Evolutionary conservation across 2,888 invertebrate species (phyloP), one percentile per base, ranked within the genome.

Genomic region (Elysia crispata): DNA sequence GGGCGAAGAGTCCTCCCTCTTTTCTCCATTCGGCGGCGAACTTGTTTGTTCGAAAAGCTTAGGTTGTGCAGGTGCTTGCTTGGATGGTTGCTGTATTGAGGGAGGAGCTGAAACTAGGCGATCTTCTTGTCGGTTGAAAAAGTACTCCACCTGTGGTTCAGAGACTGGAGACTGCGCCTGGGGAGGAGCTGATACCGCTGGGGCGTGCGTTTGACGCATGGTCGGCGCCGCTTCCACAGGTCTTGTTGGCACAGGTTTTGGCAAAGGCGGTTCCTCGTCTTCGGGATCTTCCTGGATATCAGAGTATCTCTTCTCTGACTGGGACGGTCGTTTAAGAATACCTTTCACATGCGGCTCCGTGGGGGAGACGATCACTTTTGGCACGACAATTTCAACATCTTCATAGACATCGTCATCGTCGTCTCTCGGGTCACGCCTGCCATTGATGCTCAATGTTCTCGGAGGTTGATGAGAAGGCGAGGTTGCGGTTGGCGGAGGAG

Each of bases 191-290:
- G 49, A 20, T 33, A 75, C 69, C 28, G 75, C 20, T 15, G 79
- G 74, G 8, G 57, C 67, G 15, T 67, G 67, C 1, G 79, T 11
- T 49, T 57, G 25, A 0, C 41, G 23, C 50, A 69, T 57, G 13
- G 60, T 67, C 28, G 75, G 67, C n/a, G 67, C 54, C 15, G 75
- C 23, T n/a, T 79, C 79, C 11, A 20, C 20, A 13, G 83, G 75
- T 15, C 83, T 73, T 30, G 70, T 64, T 30, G 83, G 41, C n/a
- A 82, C 81, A 23, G 83, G 83, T 67, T 81, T 78, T 1, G 81
- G 67, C 67, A 81, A 84, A 0, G 72, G 20, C 1, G 81, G 77
- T 11, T 82, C 83, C 41, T 83, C 84, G 76, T 77, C 82, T 81
- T 31, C 84, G 75, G 73, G 81, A 76, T 69, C 75, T 74, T 67